phyloP scores from a whole-genome alignment of 2,797 vertebrate genomes.

The Melanogrammus aeglefinus region DNA sequence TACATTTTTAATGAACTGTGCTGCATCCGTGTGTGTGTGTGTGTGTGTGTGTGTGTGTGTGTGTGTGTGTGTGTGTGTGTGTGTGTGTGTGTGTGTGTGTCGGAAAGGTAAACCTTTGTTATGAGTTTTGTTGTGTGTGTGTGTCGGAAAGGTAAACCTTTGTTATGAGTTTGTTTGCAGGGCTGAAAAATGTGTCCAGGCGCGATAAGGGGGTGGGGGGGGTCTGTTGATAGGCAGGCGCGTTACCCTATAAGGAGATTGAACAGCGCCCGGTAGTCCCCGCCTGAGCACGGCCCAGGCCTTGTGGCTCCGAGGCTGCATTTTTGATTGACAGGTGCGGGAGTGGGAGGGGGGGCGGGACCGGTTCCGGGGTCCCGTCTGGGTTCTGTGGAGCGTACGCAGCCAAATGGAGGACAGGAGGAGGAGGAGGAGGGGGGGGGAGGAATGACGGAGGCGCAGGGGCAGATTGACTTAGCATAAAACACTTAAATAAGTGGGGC shows the following conservation, averaged over 20 bases:
- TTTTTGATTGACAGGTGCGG: slow-evolving; percentile 64
- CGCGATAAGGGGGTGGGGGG: slow-evolving; percentile 19
- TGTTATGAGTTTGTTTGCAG: slow-evolving; percentile 17
- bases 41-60: neutral
- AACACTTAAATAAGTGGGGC: slow-evolving; percentile 71
- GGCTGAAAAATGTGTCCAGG: neutral
- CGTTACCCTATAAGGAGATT: slow-evolving; percentile 70
- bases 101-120: slow-evolving; percentile 27
- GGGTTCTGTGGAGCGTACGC: slow-evolving; percentile 74
- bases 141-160: slow-evolving; percentile 27
- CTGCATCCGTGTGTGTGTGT: slow-evolving; percentile 33
- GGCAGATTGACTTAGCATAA: slow-evolving; percentile 51
- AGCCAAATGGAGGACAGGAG: slow-evolving; percentile 50
- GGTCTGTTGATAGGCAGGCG: slow-evolving; percentile 59
- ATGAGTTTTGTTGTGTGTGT: slow-evolving; percentile 20
- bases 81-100: slow-evolving; percentile 36
- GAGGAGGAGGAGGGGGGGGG: slow-evolving; percentile 30
- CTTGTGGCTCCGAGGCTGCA: slow-evolving; percentile 60
- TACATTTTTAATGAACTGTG: slow-evolving; percentile 46
- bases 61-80: slow-evolving; percentile 15
- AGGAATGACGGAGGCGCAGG: slow-evolving; percentile 21
- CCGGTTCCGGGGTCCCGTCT: slow-evolving; percentile 69
- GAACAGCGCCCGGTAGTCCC: slow-evolving; percentile 45
- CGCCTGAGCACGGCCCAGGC: slow-evolving; percentile 33
- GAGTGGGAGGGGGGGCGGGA: slow-evolving; percentile 45